Percentiles rank a stretch among this genome's conserved stretches.
phyloP scores from a whole-genome alignment of 2,797 vertebrate species.

The Platalea minor region DNA sequence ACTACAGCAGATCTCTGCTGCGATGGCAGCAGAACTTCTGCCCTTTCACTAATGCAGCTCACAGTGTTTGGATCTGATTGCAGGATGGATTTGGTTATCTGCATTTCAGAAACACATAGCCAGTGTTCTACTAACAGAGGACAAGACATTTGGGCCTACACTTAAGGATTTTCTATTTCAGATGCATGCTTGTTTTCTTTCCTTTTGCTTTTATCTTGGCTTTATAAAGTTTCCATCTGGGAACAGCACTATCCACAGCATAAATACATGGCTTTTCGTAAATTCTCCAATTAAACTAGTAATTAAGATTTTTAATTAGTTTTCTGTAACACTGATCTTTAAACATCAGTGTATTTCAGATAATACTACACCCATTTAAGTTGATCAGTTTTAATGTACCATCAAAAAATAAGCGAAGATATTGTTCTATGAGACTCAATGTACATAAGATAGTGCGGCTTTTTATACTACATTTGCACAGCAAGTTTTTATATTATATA shows the following conservation, averaged over 20 bases:
- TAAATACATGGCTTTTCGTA: background rate
- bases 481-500: background rate
- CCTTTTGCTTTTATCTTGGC: background rate
- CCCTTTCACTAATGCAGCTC: background rate
- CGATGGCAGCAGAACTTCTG: background rate
- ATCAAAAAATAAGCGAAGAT: background rate
- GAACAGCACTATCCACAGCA: background rate
- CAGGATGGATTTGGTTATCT: background rate
- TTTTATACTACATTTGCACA: background rate
- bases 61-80: background rate
- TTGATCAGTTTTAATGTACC: background rate
- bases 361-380: background rate
- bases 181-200: background rate
- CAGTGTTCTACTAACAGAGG: background rate
- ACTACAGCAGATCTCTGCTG: background rate
- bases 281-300: background rate
- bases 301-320: background rate
- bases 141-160: background rate
- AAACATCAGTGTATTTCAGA: background rate
- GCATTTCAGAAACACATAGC: background rate
- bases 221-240: background rate
- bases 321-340: background rate
- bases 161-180: background rate
- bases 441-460: background rate
- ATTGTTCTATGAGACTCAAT: background rate